Percentiles rank a stretch among this genome's conserved stretches.
Conservation (phyloP, 2,888 invertebrate genomes). For the Pasiphila rectangulata region DNA sequence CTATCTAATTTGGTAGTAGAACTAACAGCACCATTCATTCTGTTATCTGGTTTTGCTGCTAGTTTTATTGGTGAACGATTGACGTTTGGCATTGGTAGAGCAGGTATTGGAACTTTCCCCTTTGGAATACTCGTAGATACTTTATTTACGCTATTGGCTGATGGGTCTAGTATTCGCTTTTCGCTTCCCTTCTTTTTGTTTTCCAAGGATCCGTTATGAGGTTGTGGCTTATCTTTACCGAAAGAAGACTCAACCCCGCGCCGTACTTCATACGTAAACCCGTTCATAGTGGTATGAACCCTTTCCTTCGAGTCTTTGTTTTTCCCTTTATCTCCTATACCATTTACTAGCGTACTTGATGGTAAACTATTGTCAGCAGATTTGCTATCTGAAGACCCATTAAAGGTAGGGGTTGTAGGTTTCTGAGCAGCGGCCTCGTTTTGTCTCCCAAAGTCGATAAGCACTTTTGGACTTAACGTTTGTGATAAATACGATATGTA, state of each 20-base stretch:
- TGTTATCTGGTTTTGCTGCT: constrained; percentile 50
- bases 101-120: constrained; percentile 60
- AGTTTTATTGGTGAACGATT: constrained; percentile 54
- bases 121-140: constrained; percentile 41
- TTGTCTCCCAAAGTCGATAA: constrained; percentile 68
- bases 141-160: constrained; percentile 59
- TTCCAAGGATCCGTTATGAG: constrained; percentile 57
- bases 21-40: constrained; percentile 63
- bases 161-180: constrained; percentile 57
- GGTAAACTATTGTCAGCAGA: constrained; percentile 49
- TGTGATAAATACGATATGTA: constrained; percentile 75
- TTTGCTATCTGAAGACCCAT: constrained; percentile 45
- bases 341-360: constrained; percentile 45
- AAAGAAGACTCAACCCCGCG: constrained; percentile 52
- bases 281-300: constrained; percentile 58
- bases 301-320: constrained; percentile 55
- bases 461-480: constrained; percentile 72
- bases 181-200: constrained; percentile 52
- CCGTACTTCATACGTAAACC: constrained; percentile 63
- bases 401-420: constrained; percentile 37
- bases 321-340: constrained; percentile 53
- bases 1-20: constrained; percentile 72
- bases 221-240: constrained; percentile 49
- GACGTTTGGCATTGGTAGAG: constrained; percentile 49
- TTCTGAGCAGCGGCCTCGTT: constrained; percentile 45